Evolutionary conservation across 2,888 invertebrate genomes (phyloP).

Genomic region (Cristatella mucedo): DNA sequence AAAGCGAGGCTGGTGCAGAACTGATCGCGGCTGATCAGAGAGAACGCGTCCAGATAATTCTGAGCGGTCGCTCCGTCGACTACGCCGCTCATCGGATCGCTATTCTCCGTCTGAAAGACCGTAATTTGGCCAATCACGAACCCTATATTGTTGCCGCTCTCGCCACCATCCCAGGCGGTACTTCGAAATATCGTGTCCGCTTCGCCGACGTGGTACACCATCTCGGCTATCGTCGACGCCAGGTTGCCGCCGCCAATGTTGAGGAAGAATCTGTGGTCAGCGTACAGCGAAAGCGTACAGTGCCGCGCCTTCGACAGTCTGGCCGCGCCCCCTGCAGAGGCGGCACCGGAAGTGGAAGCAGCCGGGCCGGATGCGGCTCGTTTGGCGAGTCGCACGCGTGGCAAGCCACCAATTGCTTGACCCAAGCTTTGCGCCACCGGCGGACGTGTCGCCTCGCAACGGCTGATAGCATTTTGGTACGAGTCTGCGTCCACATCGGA

Average conservation of each 20-base stretch:
- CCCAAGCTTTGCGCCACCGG: too few species aligned
- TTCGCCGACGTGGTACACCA: conserved; percentile 20
- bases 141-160: conserved; percentile 27
- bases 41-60: conserved; percentile 19
- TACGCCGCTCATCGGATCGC: conserved; percentile 14
- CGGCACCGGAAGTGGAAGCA: too few species aligned
- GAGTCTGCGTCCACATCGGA: too few species aligned
- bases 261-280: conserved; percentile 24
- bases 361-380: too few species aligned
- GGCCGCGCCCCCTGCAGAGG: too few species aligned
- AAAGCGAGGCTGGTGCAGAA: conserved; percentile 22
- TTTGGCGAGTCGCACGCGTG: too few species aligned
- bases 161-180: conserved; percentile 29
- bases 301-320: too few species aligned
- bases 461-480: too few species aligned
- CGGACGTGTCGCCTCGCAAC: too few species aligned
- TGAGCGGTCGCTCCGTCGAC: conserved; percentile 12
- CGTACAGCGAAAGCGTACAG: conserved; percentile 21
- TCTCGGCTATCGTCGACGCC: conserved; percentile 14
- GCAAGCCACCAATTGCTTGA: too few species aligned
- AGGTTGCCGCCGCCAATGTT: conserved; percentile 16
- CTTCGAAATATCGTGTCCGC: conserved; percentile 24
- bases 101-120: conserved; percentile 13
- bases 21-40: conserved; percentile 17
- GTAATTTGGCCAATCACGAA: conserved; percentile 20